phyloP scores from a whole-genome alignment of 1,140 invertebrate genomes.

The Trichonephila inaurata region DNA sequence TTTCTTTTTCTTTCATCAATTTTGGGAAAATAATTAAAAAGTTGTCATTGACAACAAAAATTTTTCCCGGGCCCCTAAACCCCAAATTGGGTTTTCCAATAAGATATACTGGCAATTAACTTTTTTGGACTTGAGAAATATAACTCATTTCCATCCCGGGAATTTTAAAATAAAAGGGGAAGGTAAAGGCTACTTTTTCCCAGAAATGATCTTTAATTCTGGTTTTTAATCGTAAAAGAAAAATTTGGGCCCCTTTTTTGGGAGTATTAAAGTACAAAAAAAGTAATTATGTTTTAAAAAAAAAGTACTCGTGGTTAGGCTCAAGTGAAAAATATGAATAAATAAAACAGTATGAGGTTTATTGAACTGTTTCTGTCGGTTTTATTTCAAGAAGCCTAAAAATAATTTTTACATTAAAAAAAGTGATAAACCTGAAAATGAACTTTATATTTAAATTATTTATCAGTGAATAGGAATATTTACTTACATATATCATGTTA shows the following conservation, averaged over 20 bases:
- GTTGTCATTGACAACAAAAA: neutral
- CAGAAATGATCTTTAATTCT: neutral
- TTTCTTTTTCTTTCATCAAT: neutral
- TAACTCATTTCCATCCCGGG: neutral
- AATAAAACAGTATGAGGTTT: neutral
- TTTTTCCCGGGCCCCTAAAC: neutral
- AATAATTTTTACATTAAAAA: neutral
- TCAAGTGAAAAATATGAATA: no score
- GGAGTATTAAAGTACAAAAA: neutral
- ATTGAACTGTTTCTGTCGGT: neutral
- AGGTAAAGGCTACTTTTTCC: neutral
- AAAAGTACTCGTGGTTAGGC: neutral
- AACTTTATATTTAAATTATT: no score
- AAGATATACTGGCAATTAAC: slow-evolving; percentile 29
- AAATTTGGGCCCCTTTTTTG: neutral
- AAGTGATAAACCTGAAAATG: neutral
- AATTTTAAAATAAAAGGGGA: neutral
- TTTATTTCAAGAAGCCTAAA: neutral
- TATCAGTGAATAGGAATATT: no score
- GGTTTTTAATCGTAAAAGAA: neutral
- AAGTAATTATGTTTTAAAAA: neutral
- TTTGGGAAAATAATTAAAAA: neutral
- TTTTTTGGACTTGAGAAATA: neutral
- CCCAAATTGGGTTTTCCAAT: neutral
- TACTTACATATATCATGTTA: no score